phyloP scores from a whole-genome alignment of 92 coral and sea anemone species.

The Epizoanthus ramosus region DNA sequence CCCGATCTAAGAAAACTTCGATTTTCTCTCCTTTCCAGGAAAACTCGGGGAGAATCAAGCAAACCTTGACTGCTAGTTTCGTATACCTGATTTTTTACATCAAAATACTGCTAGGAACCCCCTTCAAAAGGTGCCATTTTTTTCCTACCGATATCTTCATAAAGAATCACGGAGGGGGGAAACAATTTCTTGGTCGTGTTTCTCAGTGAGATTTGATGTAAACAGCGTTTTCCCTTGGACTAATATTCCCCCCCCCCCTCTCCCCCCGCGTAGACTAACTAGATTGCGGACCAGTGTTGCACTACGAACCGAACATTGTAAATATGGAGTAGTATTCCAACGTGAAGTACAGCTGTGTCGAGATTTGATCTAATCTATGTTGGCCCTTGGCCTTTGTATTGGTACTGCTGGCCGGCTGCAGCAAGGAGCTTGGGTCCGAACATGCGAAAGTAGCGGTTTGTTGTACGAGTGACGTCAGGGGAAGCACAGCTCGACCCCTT shows the following conservation, averaged over 20 bases:
- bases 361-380: neutral
- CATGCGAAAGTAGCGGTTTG: neutral
- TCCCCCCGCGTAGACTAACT: neutral
- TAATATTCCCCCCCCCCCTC: neutral
- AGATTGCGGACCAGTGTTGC: neutral
- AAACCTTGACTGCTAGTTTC: too few relatives aligned
- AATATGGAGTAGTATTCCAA: neutral
- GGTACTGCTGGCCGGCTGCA: neutral
- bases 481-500: neutral
- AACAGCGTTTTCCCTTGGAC: neutral
- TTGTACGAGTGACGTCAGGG: neutral
- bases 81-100: too few relatives aligned
- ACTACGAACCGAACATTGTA: neutral
- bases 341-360: neutral
- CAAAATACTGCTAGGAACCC: too few relatives aligned
- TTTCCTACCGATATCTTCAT: too few relatives aligned
- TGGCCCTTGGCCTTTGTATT: neutral
- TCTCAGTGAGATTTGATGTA: too few relatives aligned
- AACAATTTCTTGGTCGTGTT: too few relatives aligned
- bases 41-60: too few relatives aligned
- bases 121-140: too few relatives aligned
- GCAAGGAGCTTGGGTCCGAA: neutral
- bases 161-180: too few relatives aligned
- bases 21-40: too few relatives aligned
- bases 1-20: too few relatives aligned